Evolutionary conservation across 64 coral and sea anemone genomes (phyloP).

Genomic region (Catalaphyllia jardinei): DNA sequence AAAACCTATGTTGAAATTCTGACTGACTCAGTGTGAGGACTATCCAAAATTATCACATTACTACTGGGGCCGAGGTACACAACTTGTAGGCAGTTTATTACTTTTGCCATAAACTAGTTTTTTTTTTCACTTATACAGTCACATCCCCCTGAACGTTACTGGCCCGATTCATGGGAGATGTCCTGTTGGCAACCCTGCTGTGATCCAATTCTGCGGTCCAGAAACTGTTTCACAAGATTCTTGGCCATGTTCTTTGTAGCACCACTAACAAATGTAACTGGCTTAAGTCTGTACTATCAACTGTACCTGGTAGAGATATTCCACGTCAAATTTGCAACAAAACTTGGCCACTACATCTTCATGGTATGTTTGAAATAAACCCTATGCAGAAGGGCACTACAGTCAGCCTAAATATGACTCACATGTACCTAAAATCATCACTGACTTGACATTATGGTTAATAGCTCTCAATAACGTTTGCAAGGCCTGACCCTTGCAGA

Average conservation of each 20-base stretch:
- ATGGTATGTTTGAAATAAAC: conserved; percentile 62
- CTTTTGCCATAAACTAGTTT: neutral
- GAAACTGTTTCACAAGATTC: conserved; percentile 56
- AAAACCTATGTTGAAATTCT: too few species aligned
- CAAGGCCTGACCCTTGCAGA: too few species aligned
- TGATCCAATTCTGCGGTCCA: conserved; percentile 46
- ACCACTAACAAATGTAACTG: conserved; percentile 79
- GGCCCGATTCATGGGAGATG: conserved; percentile 77
- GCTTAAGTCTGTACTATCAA: conserved; percentile 80
- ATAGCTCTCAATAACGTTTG: too few species aligned
- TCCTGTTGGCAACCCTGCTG: conserved; percentile 51
- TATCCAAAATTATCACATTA: too few species aligned
- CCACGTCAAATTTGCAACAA: conserved; percentile 69
- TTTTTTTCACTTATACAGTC: neutral
- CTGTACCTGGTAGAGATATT: conserved; percentile 81
- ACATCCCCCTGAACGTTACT: conserved; percentile 35
- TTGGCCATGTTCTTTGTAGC: conserved; percentile 68
- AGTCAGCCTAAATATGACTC: too few species aligned
- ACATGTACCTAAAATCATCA: too few species aligned
- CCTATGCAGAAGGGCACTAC: too few species aligned
- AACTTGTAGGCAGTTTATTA: too few species aligned
- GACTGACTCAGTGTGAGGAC: too few species aligned
- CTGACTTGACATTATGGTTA: too few species aligned
- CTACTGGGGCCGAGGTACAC: too few species aligned
- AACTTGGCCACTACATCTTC: conserved; percentile 56